Conservation (phyloP, 2,113 vertebrate genomes). For the Oreochromis spilurus region DNA sequence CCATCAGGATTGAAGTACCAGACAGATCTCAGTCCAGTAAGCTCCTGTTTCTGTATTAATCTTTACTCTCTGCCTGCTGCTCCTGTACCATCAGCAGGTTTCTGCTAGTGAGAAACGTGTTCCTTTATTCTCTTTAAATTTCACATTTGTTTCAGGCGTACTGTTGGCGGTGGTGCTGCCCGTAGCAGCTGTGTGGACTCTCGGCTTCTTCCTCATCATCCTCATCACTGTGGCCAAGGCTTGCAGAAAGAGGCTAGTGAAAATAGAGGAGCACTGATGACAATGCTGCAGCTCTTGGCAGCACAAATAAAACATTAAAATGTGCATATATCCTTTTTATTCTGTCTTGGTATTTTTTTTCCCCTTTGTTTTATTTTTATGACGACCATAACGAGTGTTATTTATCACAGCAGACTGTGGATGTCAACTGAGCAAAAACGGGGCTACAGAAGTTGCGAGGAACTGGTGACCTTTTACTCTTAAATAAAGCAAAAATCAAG, state of each 20-base stretch:
- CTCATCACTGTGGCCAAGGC: conserved; percentile 63
- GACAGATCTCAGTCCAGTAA: conserved; percentile 45
- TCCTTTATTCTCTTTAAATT: not conserved
- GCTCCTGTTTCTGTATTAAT: not conserved
- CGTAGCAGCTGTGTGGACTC: conserved; percentile 51
- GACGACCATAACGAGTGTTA: not conserved
- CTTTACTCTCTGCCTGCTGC: not conserved
- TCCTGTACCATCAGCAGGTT: not conserved
- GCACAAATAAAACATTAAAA: conserved; percentile 25
- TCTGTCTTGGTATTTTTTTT: not conserved
- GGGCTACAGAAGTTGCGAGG: not conserved
- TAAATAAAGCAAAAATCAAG: not conserved
- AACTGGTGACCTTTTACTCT: not conserved
- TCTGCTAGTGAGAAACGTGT: not conserved
- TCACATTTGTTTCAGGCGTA: conserved; percentile 30
- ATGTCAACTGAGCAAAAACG: not conserved
- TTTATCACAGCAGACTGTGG: not conserved
- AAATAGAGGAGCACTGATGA: not conserved
- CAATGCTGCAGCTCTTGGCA: not conserved
- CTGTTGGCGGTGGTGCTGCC: conserved; percentile 50
- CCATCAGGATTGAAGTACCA: conserved; percentile 56
- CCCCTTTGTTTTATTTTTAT: not conserved
- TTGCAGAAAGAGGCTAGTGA: conserved; percentile 29
- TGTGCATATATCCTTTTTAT: not conserved
- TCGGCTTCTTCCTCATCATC: conserved; percentile 63